Conservation (phyloP, 2,888 invertebrate species). For the Xestia xanthographa region DNA sequence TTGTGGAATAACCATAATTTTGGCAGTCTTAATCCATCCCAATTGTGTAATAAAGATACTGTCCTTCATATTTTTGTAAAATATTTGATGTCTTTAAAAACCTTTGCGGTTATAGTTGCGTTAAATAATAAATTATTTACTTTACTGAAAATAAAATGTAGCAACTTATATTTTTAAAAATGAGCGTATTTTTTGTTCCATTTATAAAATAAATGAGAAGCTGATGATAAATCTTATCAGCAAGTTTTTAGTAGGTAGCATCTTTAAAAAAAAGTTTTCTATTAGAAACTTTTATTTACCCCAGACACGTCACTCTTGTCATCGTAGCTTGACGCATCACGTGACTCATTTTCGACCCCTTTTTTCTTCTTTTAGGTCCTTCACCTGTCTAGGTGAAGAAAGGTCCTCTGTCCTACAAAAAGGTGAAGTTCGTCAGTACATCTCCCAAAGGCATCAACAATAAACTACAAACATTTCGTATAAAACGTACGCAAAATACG, state of each 20-base stretch:
- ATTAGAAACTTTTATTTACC: not conserved
- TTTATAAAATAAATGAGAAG: too few species aligned
- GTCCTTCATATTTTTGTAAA: not conserved
- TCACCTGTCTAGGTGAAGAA: conserved; percentile 17
- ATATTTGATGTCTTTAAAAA: conserved; percentile 3
- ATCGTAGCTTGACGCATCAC: not conserved
- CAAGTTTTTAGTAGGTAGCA: not conserved
- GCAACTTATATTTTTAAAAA: not conserved
- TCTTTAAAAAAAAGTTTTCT: not conserved
- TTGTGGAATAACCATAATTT: conserved; percentile 7
- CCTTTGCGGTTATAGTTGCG: not conserved
- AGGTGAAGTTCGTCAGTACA: conserved; percentile 15
- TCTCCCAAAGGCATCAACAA: conserved; percentile 28
- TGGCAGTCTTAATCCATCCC: not conserved
- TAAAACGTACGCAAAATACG: too few species aligned
- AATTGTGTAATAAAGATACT: not conserved
- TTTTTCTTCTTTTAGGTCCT: not conserved
- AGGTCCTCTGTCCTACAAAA: conserved; percentile 2
- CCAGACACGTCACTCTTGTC: not conserved
- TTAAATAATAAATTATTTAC: not conserved
- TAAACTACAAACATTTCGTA: conserved; percentile 40
- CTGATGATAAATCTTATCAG: not conserved
- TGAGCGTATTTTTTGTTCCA: not conserved
- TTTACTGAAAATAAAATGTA: not conserved
- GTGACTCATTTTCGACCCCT: not conserved